Evolutionary conservation across 2,888 invertebrate genomes (phyloP).

Genomic region (Dasypolia templi): DNA sequence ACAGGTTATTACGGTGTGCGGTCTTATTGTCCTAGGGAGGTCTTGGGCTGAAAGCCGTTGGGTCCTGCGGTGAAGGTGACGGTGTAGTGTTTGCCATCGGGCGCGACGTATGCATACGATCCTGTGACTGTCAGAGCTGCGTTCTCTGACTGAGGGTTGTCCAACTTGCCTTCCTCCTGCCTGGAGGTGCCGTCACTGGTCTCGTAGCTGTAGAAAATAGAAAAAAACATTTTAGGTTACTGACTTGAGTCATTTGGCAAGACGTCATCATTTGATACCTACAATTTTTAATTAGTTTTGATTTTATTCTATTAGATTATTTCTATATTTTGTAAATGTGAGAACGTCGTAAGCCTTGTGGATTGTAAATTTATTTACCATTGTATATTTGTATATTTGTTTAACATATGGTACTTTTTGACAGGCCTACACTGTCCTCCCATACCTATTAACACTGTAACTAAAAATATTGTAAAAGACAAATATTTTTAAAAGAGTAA

Average conservation of each 20-base stretch:
- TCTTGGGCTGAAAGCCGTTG: slow-evolving; percentile 91
- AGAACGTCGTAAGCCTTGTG: too few species aligned
- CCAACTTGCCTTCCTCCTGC: slow-evolving; percentile 92
- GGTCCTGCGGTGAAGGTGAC: slow-evolving; percentile 92
- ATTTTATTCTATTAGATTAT: too few species aligned
- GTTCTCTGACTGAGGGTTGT: slow-evolving; percentile 91
- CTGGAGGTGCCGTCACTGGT: slow-evolving; percentile 92
- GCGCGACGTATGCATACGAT: slow-evolving; percentile 91
- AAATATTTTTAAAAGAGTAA: too few species aligned
- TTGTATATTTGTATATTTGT: too few species aligned
- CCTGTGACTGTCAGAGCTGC: slow-evolving; percentile 92
- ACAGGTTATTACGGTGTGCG: slow-evolving; percentile 43
- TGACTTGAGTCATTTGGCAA: background rate
- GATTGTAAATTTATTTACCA: too few species aligned
- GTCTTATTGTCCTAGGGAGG: slow-evolving; percentile 85
- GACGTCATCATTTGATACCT: background rate
- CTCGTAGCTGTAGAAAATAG: slow-evolving; percentile 88
- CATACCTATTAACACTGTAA: too few species aligned
- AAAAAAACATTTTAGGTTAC: slow-evolving; percentile 5
- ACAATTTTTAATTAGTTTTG: too few species aligned
- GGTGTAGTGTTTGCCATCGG: slow-evolving; percentile 92
- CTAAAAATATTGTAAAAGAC: too few species aligned
- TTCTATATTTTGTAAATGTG: too few species aligned
- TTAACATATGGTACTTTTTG: too few species aligned
- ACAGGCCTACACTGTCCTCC: too few species aligned